These are phyloP conservation scores for Scomber japonicus DNA, from an alignment of 2,113 vertebrate species.

Conservation along the genomic window DNA sequence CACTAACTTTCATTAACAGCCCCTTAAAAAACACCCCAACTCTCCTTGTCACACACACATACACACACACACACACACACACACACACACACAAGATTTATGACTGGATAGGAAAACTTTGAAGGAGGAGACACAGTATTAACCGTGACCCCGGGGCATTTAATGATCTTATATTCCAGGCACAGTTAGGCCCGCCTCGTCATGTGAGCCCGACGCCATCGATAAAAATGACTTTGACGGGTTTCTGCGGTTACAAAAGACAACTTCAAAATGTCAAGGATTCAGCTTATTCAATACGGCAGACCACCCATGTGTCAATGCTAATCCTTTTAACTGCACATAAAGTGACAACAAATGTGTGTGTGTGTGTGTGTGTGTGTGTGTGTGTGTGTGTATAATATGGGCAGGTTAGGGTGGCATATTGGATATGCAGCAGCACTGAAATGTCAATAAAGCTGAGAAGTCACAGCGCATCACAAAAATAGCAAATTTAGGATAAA, in stretches of 20 bases:
- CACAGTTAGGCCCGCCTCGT: slow-evolving; percentile 34
- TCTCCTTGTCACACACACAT: slow-evolving; percentile 7
- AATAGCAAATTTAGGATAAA: background rate
- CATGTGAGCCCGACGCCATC: slow-evolving; percentile 7
- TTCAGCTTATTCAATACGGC: slow-evolving; percentile 35
- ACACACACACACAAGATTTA: slow-evolving; percentile 51
- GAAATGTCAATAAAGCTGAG: background rate
- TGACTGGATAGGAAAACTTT: slow-evolving; percentile 49
- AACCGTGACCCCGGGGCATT: slow-evolving; percentile 41
- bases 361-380: background rate
- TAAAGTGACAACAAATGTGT: slow-evolving; percentile 1
- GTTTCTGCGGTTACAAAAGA: slow-evolving; percentile 40
- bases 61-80: slow-evolving; percentile 15
- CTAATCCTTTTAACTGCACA: slow-evolving; percentile 24
- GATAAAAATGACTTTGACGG: slow-evolving; percentile 36
- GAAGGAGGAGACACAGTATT: slow-evolving; percentile 55
- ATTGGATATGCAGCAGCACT: background rate
- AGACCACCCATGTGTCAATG: slow-evolving; percentile 19
- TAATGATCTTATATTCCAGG: slow-evolving; percentile 60
- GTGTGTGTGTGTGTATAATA: too few relatives aligned
- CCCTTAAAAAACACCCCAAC: slow-evolving; percentile 45
- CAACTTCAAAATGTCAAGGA: slow-evolving; percentile 59
- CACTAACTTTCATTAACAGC: slow-evolving; percentile 75
- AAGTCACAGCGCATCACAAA: background rate
- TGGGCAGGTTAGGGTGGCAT: background rate